Conservation (phyloP, 2,888 invertebrate genomes). For the Cheiracanthium punctorium region DNA sequence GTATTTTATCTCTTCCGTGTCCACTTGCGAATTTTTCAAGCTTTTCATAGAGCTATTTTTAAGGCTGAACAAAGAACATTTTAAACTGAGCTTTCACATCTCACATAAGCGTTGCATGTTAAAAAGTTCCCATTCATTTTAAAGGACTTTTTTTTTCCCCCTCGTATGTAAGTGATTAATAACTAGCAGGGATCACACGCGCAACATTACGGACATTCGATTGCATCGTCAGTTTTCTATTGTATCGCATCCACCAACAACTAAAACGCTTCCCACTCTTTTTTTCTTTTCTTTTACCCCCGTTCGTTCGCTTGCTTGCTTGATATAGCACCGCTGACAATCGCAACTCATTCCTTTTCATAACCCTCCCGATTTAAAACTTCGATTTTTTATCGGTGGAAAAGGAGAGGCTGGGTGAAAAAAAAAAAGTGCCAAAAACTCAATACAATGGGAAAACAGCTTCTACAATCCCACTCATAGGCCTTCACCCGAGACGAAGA, state of each 20-base stretch:
- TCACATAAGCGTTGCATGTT: too few species aligned
- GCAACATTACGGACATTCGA: neutral
- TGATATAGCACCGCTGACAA: constrained; percentile 3
- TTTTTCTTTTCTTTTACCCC: too few species aligned
- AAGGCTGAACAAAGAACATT: too few species aligned
- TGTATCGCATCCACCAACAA: neutral
- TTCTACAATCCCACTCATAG: constrained; percentile 18
- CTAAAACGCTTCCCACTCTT: neutral
- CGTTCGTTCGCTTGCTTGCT: neutral
- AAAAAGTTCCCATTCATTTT: too few species aligned
- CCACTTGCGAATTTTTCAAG: too few species aligned
- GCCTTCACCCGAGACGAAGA: constrained; percentile 11
- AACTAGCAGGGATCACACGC: neutral
- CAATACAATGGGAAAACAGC: constrained; percentile 17
- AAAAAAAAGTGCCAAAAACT: neutral
- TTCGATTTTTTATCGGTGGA: constrained; percentile 18
- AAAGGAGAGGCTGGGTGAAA: too few species aligned
- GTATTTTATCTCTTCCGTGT: too few species aligned
- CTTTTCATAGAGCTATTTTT: too few species aligned
- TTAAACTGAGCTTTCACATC: too few species aligned
- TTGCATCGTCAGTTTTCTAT: constrained; percentile 5
- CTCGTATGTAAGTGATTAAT: neutral
- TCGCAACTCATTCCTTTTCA: constrained; percentile 13
- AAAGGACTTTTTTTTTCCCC: neutral
- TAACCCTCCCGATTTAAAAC: neutral